These are phyloP conservation scores for Caloenas nicobarica DNA, from an alignment of 2,113 vertebrate species.

Conservation along the genomic window DNA sequence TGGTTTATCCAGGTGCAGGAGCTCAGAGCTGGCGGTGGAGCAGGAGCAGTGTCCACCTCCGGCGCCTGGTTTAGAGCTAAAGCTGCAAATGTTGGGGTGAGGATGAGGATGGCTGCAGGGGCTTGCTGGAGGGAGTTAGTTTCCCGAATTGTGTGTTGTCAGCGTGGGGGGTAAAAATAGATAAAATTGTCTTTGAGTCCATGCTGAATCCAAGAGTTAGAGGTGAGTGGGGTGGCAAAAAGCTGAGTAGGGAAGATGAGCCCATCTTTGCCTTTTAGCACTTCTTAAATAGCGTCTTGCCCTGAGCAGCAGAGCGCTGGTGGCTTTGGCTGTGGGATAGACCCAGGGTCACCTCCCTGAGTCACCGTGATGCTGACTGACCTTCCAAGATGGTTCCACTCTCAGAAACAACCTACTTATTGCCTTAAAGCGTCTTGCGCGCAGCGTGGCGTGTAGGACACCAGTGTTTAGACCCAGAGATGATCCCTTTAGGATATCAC, in stretches of 20 bases:
- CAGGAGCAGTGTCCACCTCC: not conserved
- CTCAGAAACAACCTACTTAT: not conserved
- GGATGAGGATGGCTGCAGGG: not conserved
- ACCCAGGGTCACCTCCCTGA: not conserved
- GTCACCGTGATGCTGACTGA: not conserved
- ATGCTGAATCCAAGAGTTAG: not conserved
- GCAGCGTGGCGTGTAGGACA: fast-evolving
- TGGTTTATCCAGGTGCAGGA: not conserved
- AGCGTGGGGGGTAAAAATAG: not conserved
- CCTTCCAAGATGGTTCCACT: not conserved
- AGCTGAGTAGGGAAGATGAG: not conserved
- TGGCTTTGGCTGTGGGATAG: not conserved
- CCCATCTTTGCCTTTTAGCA: not conserved
- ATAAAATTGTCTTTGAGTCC: fast-evolving
- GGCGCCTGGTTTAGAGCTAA: not conserved
- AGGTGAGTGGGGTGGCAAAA: not conserved
- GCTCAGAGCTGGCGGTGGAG: fast-evolving
- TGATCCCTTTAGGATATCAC: not conserved
- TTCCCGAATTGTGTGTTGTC: not conserved
- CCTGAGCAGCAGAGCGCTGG: not conserved
- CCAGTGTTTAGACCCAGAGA: not conserved
- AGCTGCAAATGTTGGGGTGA: not conserved
- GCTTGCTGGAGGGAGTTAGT: not conserved
- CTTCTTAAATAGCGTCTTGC: not conserved
- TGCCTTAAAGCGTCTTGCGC: not conserved